Evolutionary conservation across 2,797 vertebrate species (phyloP).

Genomic region (Pseudomugil gertrudae): DNA sequence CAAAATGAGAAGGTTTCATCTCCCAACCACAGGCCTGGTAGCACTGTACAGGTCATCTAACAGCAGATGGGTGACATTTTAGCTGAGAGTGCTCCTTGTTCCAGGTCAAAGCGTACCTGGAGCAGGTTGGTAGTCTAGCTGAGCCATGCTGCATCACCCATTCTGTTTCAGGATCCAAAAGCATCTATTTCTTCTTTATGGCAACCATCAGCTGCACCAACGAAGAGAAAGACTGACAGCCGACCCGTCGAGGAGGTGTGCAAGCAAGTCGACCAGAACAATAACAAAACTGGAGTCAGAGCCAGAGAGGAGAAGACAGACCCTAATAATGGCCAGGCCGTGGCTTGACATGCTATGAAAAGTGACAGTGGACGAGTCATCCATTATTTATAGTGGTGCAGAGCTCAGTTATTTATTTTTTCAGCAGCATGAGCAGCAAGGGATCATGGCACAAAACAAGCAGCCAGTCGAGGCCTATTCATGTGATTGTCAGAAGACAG

Average conservation of each 20-base stretch:
- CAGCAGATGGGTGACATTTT: constrained; percentile 46
- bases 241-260: constrained; percentile 71
- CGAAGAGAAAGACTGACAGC: constrained; percentile 73
- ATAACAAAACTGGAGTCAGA: constrained; percentile 79
- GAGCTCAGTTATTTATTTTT: constrained; percentile 82
- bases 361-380: constrained; percentile 87
- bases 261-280: constrained; percentile 76
- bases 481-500: constrained; percentile 77
- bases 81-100: constrained; percentile 57
- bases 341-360: constrained; percentile 82
- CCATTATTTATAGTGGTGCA: constrained; percentile 85
- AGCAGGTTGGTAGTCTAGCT: constrained; percentile 27
- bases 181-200: constrained; percentile 63
- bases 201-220: constrained; percentile 61
- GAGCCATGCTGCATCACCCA: constrained; percentile 35
- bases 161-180: constrained; percentile 50
- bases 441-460: constrained; percentile 85
- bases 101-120: constrained; percentile 46
- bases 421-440: constrained; percentile 80
- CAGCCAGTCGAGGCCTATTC: constrained; percentile 81
- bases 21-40: constrained; percentile 40
- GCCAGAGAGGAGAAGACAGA: constrained; percentile 73
- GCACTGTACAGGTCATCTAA: constrained; percentile 50
- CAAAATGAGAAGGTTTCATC: constrained; percentile 62
- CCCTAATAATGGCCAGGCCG: constrained; percentile 83